A percentile compares a stretch with the other conserved stretches of the same genome.
phyloP scores from a whole-genome alignment of 2,113 vertebrate species.

The Cheirogaleus medius region DNA sequence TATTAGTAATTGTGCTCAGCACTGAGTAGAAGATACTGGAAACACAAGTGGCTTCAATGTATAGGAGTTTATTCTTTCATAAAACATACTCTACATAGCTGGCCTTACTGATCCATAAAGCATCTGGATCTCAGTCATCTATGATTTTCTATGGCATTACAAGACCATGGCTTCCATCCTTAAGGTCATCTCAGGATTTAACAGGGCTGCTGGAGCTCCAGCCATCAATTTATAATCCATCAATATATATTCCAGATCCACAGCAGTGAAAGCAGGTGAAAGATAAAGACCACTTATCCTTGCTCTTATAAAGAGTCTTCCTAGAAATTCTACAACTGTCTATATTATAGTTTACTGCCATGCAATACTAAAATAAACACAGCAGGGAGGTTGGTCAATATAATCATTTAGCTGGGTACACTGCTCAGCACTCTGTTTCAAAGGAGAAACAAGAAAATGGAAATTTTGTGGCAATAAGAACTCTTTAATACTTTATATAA shows the following conservation, averaged over 20 bases:
- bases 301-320: neutral
- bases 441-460: neutral
- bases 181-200: neutral
- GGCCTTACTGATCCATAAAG: neutral
- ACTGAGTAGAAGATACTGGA: neutral
- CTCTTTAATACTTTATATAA: neutral
- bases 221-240: neutral
- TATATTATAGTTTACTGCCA: neutral
- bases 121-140: neutral
- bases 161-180: neutral
- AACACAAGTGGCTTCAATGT: neutral
- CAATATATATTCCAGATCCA: neutral
- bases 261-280: neutral
- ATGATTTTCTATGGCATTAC: neutral
- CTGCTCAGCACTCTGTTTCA: neutral
- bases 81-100: neutral
- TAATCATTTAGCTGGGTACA: neutral
- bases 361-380: neutral
- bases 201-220: neutral
- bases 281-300: neutral
- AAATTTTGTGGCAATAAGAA: neutral
- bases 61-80: neutral
- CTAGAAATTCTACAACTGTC: neutral
- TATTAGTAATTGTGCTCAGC: neutral
- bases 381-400: neutral